Conservation (phyloP, 2,797 vertebrate species). For the Sorex maritimensis region DNA sequence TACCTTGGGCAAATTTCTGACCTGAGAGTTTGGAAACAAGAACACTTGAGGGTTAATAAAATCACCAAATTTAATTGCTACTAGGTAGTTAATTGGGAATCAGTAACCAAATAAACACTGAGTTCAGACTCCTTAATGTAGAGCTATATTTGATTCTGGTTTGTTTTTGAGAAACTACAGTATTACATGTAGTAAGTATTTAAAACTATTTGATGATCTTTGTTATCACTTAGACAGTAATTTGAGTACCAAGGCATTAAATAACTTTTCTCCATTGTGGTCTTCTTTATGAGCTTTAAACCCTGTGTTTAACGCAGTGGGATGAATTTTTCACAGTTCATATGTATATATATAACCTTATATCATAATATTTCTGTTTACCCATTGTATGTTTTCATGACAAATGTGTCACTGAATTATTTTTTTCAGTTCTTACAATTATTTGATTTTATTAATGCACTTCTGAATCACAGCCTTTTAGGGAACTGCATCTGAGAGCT, state of each 20-base stretch:
- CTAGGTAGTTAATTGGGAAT: neutral
- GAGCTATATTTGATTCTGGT: neutral
- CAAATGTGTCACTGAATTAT: neutral
- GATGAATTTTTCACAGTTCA: slow-evolving; percentile 1
- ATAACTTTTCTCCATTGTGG: neutral
- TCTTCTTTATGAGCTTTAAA: neutral
- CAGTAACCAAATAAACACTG: neutral
- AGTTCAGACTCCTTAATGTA: neutral
- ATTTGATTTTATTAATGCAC: no score
- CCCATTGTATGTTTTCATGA: neutral
- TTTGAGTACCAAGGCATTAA: neutral
- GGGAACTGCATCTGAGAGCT: no score
- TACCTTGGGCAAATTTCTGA: neutral
- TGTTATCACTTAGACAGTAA: no score
- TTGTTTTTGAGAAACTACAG: neutral
- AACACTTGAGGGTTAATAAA: neutral
- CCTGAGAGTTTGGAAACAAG: neutral
- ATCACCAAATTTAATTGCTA: neutral
- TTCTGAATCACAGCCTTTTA: no score
- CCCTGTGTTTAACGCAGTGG: neutral
- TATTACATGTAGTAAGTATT: neutral
- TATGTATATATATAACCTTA: slow-evolving; percentile 2
- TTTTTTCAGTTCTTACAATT: no score
- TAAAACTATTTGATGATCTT: slow-evolving; percentile 5
- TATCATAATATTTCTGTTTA: neutral